Evolutionary conservation across 2,888 invertebrate species (phyloP), one percentile per base, ranked within the genome.

Genomic region (Macrophya alboannulata): DNA sequence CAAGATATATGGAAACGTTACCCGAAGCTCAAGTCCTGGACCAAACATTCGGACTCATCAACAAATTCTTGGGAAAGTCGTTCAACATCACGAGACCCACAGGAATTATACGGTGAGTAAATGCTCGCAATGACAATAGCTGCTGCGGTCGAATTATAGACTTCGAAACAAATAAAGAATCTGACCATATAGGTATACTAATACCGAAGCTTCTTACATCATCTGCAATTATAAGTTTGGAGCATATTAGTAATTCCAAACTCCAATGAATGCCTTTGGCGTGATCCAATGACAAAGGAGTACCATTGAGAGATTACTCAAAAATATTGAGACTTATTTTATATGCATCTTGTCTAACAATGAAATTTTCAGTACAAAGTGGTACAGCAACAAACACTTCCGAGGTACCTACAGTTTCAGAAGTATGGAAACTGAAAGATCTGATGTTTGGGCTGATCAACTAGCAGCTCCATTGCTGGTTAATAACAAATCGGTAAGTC

Each of bases 391-490:
- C 92, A 95, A 95, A 0, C 95, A 94, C 91, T 96, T 96, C 0
- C 94, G 95, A 65, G 97, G 97, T 1, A 95, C 96, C 0, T 97
- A 97, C 92, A 94, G 95, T 0, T 96, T 94, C 91, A 94, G 95
- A 88, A 95, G 95, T 86, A 88, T 95, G 40, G 90, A 93, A 10
- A 92, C 94, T 0, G 95, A 95, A 9, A 89, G 92, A 40, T 89
- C 93, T 84, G 94, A 95, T 0, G 92, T 93, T 10, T 94, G 94
- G 12, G 93, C 95, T 8, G 89, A 91, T 0, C 94, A 94, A 86
- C 92, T 96, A n/a, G 95, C 94, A 0, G 91, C 92, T 84, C 96
- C 96, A 0, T 89, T 96, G 0, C 85, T 89, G 0, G 94, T 95
- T 89, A 89, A 96, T 84, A 89, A 89, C 37, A 88, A 87, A 72